Base-by-base conservation (phyloP, 2,888 invertebrate species). In the Erebia aethiops region DNA sequence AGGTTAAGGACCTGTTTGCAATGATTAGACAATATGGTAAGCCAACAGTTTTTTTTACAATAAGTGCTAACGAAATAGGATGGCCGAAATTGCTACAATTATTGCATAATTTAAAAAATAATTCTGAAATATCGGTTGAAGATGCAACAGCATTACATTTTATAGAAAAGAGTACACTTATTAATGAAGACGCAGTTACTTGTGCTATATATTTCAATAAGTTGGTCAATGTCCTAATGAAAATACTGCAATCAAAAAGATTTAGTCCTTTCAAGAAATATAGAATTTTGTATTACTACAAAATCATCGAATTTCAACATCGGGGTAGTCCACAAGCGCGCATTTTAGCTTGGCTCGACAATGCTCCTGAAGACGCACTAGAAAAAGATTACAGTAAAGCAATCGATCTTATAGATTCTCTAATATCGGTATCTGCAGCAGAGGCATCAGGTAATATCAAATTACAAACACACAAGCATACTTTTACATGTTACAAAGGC, bases 11-110 rank as follows among this genome's bases (percentile, higher is more conserved):
- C 77, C 75, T 87, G 61, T 87, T 87, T 69, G 84, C 86, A 13
- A 88, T 87, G 82, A 89, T 87, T 35, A 63, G 86, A 35, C 86
- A 88, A 76, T 75, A 81, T 21, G 86, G 87, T 11, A 78, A 76
- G 75, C 87, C 86, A 70, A 86, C 86, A 68, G 75, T 78, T 61
- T 88, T 87, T 80, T 66, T 88, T 57, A 88, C 85, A 14, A 46
- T 89, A 9, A 86, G 84, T 71, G 86, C 87, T 3, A 87, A 85
- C 75, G 88, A 88, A 84, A 84, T 75, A 13, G 76, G 79, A 9
- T 87, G 87, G 86, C 5, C 18, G 11, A 26, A 78, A 72, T 77
- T 86, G 67, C 60, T 87, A 46, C 68, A 82, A 78, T 67, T 82
- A 63, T 78, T 87, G 71, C 76, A 83, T 70, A 84, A 84, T 78